Evolutionary conservation across 2,797 vertebrate species (phyloP).

Genomic region (Diceros bicornis): DNA sequence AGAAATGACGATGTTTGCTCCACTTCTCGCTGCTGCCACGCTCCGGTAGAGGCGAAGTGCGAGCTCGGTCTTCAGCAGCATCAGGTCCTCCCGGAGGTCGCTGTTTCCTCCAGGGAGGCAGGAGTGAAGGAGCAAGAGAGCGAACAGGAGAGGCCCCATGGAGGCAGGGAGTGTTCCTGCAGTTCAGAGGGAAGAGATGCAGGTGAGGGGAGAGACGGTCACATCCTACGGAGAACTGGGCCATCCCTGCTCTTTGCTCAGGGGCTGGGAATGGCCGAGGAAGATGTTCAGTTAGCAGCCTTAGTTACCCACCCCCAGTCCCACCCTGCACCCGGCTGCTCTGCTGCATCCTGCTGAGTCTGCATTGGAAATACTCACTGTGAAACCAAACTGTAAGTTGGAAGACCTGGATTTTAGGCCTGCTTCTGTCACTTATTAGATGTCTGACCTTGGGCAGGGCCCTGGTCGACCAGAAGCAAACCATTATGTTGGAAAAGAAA

Average conservation of each 20-base stretch:
- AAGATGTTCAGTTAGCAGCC: accelerated
- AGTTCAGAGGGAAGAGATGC: neutral
- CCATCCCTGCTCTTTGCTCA: neutral
- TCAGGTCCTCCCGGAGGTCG: conserved; percentile 89
- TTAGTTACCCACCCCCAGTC: accelerated
- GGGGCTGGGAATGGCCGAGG: neutral
- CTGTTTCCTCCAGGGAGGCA: conserved; percentile 86
- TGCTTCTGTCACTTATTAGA: neutral
- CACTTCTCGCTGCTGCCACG: conserved; percentile 87
- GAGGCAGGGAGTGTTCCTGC: conserved; percentile 82
- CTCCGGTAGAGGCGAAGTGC: conserved; percentile 92
- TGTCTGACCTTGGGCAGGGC: neutral
- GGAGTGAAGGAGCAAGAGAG: conserved; percentile 88
- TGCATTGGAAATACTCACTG: neutral
- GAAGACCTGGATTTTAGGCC: neutral
- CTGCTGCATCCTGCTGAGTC: neutral
- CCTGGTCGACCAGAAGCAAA: neutral
- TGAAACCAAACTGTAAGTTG: neutral
- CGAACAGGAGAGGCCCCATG: conserved; percentile 89
- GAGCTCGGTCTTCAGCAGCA: conserved; percentile 91
- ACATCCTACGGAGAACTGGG: accelerated
- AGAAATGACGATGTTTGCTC: conserved; percentile 93
- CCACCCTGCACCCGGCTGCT: accelerated
- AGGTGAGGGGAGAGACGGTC: neutral
- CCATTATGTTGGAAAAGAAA: neutral